Percentiles rank a stretch among this genome's conserved stretches.
Conservation (phyloP, 2,888 invertebrate species). For the Onchidella celtica region DNA sequence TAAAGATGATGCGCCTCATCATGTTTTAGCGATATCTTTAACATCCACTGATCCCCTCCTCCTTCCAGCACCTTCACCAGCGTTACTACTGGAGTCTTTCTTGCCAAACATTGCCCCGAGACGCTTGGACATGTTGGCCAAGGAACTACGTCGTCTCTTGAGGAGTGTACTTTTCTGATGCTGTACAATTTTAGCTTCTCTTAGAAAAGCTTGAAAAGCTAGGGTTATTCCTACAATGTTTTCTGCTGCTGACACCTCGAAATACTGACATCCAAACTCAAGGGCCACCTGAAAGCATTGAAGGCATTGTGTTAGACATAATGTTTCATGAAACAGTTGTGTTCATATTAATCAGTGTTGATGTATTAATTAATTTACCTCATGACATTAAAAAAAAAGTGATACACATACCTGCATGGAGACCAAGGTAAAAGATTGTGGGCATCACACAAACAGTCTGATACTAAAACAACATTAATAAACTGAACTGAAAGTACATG, state of each 20-base stretch:
- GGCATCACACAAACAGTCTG: no score
- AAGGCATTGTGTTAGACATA: no score
- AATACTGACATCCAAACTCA: slow-evolving; percentile 68
- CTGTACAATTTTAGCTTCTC: slow-evolving; percentile 67
- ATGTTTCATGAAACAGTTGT: no score
- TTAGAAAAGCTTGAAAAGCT: slow-evolving; percentile 67
- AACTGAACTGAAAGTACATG: no score
- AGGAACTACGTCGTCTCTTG: slow-evolving; percentile 63
- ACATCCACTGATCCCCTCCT: slow-evolving; percentile 7
- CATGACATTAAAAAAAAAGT: no score
- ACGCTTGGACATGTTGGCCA: slow-evolving; percentile 66
- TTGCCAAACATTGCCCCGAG: slow-evolving; percentile 71
- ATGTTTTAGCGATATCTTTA: slow-evolving; percentile 9
- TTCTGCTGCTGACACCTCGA: slow-evolving; percentile 74
- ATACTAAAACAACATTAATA: no score
- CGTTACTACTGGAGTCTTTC: slow-evolving; percentile 37
- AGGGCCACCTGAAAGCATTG: slow-evolving; percentile 57
- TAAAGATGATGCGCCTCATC: no score
- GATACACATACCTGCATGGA: no score
- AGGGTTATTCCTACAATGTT: slow-evolving; percentile 61
- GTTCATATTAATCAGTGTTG: no score
- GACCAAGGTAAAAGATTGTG: no score
- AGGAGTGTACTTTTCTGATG: slow-evolving; percentile 60
- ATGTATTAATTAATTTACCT: no score
- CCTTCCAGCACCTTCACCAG: not conserved